These are phyloP conservation scores for Coregonus clupeaformis DNA, from an alignment of 2,113 vertebrate species.

Conservation along the genomic window DNA sequence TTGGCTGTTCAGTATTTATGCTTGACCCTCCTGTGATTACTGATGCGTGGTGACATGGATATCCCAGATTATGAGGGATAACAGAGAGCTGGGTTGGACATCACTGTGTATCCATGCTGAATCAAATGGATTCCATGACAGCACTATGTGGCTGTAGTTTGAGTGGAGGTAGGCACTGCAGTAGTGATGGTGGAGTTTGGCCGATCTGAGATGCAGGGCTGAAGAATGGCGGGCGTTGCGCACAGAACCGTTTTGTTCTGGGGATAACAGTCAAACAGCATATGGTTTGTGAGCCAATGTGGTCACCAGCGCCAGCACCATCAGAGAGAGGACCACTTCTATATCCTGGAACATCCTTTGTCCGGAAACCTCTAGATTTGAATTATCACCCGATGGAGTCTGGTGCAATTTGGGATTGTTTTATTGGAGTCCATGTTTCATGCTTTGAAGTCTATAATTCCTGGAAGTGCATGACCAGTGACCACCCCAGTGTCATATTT, in stretches of 20 bases:
- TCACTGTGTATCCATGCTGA: neutral
- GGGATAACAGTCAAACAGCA: constrained; percentile 34
- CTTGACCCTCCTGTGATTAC: constrained; percentile 14
- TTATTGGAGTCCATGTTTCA: constrained; percentile 15
- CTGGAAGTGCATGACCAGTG: constrained; percentile 11
- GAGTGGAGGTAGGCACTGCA: neutral
- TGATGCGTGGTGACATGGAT: constrained; percentile 22
- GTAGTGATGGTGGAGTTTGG: neutral
- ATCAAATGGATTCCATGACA: constrained; percentile 21
- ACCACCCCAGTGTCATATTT: constrained; percentile 15
- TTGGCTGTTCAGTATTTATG: constrained; percentile 14
- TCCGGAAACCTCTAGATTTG: constrained; percentile 17
- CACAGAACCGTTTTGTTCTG: constrained; percentile 20
- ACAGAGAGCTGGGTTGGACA: constrained; percentile 2
- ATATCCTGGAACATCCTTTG: constrained; percentile 13
- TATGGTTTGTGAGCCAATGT: constrained; percentile 36
- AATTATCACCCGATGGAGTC: constrained; percentile 13
- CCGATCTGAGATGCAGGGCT: constrained; percentile 36
- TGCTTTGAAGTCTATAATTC: constrained; percentile 31
- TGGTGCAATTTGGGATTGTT: constrained; percentile 11
- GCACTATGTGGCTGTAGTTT: neutral
- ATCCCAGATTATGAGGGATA: constrained; percentile 26
- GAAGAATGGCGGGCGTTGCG: constrained; percentile 13
- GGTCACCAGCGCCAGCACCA: neutral
- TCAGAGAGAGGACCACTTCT: constrained; percentile 9